Base-by-base conservation (phyloP, 2,797 vertebrate genomes). In the Onychomys torridus region DNA sequence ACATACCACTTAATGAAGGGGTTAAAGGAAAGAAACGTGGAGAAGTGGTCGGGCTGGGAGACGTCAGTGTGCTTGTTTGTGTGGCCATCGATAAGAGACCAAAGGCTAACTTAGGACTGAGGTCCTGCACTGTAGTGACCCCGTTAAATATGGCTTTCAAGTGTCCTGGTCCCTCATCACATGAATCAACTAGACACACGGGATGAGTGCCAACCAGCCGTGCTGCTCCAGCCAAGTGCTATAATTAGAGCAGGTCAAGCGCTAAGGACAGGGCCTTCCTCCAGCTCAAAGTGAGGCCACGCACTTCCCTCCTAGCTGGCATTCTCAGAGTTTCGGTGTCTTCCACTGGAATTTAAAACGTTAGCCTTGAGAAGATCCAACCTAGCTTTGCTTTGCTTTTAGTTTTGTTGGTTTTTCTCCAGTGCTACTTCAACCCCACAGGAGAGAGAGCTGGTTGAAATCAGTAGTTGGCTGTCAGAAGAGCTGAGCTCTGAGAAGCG, bases 231-330 rank as follows among this genome's bases (percentile, higher is more conserved):
- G 96, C 95, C 97, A 96, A 29, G 57, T 9, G 79, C 63, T 98
- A 95, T 91, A 97, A 97, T 98, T 98, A 98, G 97, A 97, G 12
- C 34, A 75, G 93, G 59, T 6, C 0, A 97, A 92, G 96, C 97
- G 96, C 76, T 94, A 95, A 96, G 89, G 90, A 29, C 65, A 85
- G 73, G 91, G 88, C 95, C 90, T 84, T 63, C 73, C 79, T 93
- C 97, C 92, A 14, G 16, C 34, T 69, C 3, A 49, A 77, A 93
- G 23, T 6, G 37, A 76, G 75, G 73, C 59, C 86, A 0, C 9
- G 4, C 94, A 78, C 11, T 78, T 96, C 63, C 88, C 3, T 0
- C 21, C 0, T 13, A 91, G 92, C 59, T 83, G 90, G 79, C 27
- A 25, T 91, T 95, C 52, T 91, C 93, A 71, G 86, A 94, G 61